Percentiles rank a stretch among this genome's conserved stretches.
Evolutionary conservation across 2,797 vertebrate species (phyloP).

Genomic region (Pelodytes ibericus): DNA sequence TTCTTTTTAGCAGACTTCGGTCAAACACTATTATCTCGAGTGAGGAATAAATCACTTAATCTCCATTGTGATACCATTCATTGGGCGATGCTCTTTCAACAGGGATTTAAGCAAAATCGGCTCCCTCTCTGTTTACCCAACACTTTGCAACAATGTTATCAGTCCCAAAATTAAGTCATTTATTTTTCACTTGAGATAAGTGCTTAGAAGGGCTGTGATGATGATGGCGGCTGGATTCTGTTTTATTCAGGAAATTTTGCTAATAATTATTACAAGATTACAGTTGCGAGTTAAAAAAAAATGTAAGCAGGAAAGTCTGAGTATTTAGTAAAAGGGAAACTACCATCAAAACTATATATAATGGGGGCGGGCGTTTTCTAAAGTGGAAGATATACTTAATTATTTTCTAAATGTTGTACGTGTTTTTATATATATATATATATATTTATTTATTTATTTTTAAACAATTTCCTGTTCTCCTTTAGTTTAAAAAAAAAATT

Average conservation of each 20-base stretch:
- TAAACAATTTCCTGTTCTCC: no score
- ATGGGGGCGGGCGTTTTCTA: no score
- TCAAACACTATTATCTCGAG: not conserved
- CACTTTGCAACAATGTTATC: conserved; percentile 9
- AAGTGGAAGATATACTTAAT: no score
- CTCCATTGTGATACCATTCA: not conserved
- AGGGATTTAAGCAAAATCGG: not conserved
- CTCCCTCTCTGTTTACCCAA: conserved; percentile 1
- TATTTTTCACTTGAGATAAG: conserved; percentile 9
- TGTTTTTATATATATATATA: no score
- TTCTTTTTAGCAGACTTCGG: not conserved
- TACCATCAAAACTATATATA: no score
- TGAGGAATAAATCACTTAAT: not conserved
- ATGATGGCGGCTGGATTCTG: not conserved
- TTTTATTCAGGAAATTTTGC: not conserved
- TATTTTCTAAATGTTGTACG: no score
- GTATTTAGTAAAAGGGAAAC: no score
- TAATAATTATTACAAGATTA: not conserved
- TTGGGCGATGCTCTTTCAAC: not conserved
- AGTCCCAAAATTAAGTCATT: not conserved
- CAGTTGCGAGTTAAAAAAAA: not conserved
- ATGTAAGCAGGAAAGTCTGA: not conserved
- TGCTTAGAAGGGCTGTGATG: not conserved
- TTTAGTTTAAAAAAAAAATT: no score
- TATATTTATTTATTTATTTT: no score